Conservation (phyloP, 2,888 invertebrate species). For the Synergus japonicus region DNA sequence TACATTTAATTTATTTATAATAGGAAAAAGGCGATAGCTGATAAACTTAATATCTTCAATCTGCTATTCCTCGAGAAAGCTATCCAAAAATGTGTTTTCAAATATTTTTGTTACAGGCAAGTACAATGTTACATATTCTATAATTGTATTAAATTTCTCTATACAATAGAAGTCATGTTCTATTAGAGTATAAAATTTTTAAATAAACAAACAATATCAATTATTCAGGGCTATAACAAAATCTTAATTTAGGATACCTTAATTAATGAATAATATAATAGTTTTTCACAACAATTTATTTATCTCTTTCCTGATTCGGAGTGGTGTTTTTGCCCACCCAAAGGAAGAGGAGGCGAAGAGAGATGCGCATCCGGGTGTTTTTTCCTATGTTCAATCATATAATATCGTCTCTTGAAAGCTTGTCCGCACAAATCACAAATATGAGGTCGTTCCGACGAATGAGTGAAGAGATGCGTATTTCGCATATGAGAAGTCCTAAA, state of each 20-base stretch:
- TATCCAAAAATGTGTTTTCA: slow-evolving; percentile 47
- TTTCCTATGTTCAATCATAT: slow-evolving; percentile 63
- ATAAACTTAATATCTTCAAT: slow-evolving; percentile 58
- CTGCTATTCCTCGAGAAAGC: slow-evolving; percentile 72
- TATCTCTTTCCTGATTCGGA: not conserved
- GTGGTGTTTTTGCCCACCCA: slow-evolving; percentile 37
- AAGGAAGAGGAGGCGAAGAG: slow-evolving; percentile 59
- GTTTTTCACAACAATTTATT: not conserved
- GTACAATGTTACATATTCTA: not conserved
- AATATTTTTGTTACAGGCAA: slow-evolving; percentile 26
- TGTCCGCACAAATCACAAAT: slow-evolving; percentile 66
- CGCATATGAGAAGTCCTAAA: slow-evolving; percentile 64
- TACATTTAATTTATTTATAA: not conserved
- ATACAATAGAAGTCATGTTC: not conserved
- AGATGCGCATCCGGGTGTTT: slow-evolving; percentile 61
- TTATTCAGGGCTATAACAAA: not conserved
- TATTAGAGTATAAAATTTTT: not conserved
- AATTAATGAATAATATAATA: not conserved
- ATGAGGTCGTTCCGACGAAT: slow-evolving; percentile 61
- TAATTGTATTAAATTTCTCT: not conserved
- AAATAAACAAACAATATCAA: not conserved
- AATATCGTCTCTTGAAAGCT: slow-evolving; percentile 62
- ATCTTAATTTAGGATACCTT: not conserved
- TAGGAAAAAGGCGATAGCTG: not conserved
- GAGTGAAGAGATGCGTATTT: slow-evolving; percentile 60